Percentiles rank a stretch among this genome's conserved stretches.
Evolutionary conservation across 2,113 vertebrate species (phyloP).

Genomic region (Otocyon megalotis): DNA sequence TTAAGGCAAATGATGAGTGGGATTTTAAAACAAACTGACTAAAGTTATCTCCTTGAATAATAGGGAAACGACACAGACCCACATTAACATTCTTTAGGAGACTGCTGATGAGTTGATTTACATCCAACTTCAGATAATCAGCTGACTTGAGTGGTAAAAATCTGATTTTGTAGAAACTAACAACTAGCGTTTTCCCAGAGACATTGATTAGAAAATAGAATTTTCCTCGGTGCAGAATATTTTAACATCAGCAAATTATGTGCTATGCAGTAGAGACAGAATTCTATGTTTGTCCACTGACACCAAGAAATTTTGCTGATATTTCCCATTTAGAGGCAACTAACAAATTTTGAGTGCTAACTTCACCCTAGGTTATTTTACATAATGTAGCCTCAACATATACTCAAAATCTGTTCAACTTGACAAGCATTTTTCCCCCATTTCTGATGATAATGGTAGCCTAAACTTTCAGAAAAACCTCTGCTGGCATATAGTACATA

Average conservation of each 20-base stretch:
- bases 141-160: conserved; percentile 16
- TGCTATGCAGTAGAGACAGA: neutral
- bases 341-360: neutral
- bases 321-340: neutral
- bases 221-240: neutral
- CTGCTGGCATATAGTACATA: neutral
- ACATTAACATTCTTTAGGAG: neutral
- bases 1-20: neutral
- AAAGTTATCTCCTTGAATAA: conserved; percentile 13
- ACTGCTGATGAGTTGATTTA: neutral
- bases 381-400: neutral
- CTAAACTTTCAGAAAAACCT: conserved; percentile 6
- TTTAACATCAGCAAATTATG: conserved; percentile 36
- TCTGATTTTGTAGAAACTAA: conserved; percentile 52
- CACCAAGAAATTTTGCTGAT: neutral
- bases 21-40: neutral
- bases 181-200: conserved; percentile 31
- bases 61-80: neutral
- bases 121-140: conserved; percentile 14
- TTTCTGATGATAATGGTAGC: neutral
- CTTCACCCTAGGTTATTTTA: conserved; percentile 31
- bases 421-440: neutral
- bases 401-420: neutral
- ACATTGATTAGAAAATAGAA: conserved; percentile 36
- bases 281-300: conserved; percentile 41